Evolutionary conservation across 2,113 vertebrate species (phyloP), one percentile per base, ranked within the genome.

Genomic region (Amphiprion percula): DNA sequence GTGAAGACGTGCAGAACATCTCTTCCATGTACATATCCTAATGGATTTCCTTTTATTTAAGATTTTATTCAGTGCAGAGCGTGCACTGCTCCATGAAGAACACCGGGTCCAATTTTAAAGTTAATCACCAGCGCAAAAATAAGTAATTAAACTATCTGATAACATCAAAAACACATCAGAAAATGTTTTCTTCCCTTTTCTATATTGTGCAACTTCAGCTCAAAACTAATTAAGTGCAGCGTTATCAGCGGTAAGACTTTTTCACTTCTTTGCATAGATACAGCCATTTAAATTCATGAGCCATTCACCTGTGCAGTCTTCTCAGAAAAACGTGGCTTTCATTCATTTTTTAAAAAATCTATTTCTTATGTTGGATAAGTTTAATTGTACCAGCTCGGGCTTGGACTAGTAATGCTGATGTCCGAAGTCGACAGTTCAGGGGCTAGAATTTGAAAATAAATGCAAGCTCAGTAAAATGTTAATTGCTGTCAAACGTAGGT

Each of bases 401-500:
- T 44, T 15, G 14, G 14, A 44, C 1, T 50, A 12, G 56, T 14
- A 15, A 21, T 72, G 56, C 44, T 52, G 5, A 41, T 52, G 16
- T 28, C 54, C 19, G 65, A 37, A 61, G 60, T 67, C 69, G 52
- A 19, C 10, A 26, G 26, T 14, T 33, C 17, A 56, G 47, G 8
- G 55, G 16, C n/a, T 33, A 5, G 15, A 37, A 23, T 37, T 24
- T 17, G 5, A 46, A 54, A 19, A 41, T 50, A 1, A 50, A 23
- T 63, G 19, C 26, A 50, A 30, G 28, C 47, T 67, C 26, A 67
- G 41, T 50, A 55, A 75, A 74, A 79, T 56, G 15, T 54, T 56
- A 72, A 84, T 72, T 77, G 68, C 80, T 66, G 49, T 64, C 53
- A 53, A 68, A 60, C 17, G 64, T 49, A 67, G 59, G n/a, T 74